Conservation (phyloP, 2,797 vertebrate genomes). For the Channallabes apus region DNA sequence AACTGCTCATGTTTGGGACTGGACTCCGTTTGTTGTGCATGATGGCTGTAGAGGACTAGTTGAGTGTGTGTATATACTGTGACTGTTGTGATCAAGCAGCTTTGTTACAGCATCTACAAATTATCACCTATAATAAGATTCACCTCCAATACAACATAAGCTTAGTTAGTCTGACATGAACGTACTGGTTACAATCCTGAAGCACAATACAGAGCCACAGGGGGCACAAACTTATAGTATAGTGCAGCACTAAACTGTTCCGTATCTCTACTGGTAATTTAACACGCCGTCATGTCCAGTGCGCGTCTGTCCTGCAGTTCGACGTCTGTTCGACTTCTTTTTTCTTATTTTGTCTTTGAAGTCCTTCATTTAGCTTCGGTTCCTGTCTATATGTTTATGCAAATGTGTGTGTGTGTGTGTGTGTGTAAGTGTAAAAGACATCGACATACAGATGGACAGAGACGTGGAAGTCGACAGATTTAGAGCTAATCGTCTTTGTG, state of each 20-base stretch:
- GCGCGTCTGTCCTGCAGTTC: neutral
- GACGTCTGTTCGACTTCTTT: conserved; percentile 4
- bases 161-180: too few species aligned
- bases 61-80: too few species aligned
- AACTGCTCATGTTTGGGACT: neutral
- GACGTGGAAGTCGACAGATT: conserved; percentile 52
- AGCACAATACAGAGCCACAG: neutral
- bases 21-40: neutral
- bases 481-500: conserved; percentile 58
- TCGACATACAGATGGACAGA: conserved; percentile 42
- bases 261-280: neutral
- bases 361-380: neutral
- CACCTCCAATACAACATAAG: neutral
- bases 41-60: too few species aligned
- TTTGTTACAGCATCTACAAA: neutral
- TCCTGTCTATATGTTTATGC: conserved; percentile 22
- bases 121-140: neutral
- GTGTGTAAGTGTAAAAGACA: conserved; percentile 22
- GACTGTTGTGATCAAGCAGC: too few species aligned
- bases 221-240: neutral
- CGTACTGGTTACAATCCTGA: too few species aligned
- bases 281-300: neutral
- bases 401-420: conserved; percentile 19
- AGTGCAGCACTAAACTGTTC: neutral
- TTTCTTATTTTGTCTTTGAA: conserved; percentile 11